Percentiles rank a stretch among this genome's conserved stretches.
Conservation (phyloP, 2,797 vertebrate species). For the Pristis pectinata region DNA sequence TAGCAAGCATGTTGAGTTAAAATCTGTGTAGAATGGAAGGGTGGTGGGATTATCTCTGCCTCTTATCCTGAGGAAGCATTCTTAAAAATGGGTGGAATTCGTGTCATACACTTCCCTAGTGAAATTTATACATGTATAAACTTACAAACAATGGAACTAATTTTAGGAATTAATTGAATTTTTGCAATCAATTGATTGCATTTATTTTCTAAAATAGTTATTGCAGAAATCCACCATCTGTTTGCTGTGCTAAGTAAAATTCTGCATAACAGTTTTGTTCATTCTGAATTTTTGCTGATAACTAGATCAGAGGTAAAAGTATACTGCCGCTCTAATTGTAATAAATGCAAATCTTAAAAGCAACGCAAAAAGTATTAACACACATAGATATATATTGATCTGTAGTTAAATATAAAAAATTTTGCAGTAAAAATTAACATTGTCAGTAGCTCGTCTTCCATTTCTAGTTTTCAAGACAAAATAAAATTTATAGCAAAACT, state of each 20-base stretch:
- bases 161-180: background rate
- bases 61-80: background rate
- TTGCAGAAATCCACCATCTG: background rate
- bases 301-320: conserved; percentile 13
- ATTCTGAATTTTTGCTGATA: conserved; percentile 28
- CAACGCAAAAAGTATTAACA: conserved; percentile 23
- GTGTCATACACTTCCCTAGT: background rate
- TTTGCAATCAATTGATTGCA: background rate
- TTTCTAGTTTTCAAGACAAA: conserved; percentile 26
- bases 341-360: background rate
- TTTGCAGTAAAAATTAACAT: conserved; percentile 1
- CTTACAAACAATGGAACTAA: background rate
- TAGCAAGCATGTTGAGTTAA: background rate
- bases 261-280: conserved; percentile 18
- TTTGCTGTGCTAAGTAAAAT: background rate
- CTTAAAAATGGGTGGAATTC: background rate
- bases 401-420: background rate
- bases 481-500: background rate
- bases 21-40: background rate
- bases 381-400: background rate
- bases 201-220: background rate
- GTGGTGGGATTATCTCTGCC: background rate
- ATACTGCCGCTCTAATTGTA: conserved; percentile 28
- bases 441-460: conserved; percentile 38
- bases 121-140: background rate